Evolutionary conservation across 2,113 vertebrate species (phyloP).

Genomic region (Nibea coibor): DNA sequence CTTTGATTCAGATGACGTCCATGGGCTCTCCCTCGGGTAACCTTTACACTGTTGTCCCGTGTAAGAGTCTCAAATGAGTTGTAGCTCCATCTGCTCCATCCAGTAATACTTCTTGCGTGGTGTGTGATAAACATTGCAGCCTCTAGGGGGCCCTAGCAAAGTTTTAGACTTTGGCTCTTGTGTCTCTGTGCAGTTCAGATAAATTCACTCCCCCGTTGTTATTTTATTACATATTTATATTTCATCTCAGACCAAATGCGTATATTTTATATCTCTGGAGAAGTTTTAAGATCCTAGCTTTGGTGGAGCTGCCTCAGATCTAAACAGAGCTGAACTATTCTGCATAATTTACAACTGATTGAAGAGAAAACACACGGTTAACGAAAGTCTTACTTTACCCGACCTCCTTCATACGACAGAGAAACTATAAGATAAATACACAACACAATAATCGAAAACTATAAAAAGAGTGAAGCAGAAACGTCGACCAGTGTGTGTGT

Average conservation of each 20-base stretch:
- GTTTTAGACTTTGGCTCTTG: background rate
- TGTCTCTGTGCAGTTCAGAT: background rate
- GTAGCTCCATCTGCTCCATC: background rate
- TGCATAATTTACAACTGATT: background rate
- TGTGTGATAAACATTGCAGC: background rate
- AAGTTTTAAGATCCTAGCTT: background rate
- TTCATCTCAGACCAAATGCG: no score
- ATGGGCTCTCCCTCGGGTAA: background rate
- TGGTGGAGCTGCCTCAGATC: background rate
- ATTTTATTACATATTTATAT: no score
- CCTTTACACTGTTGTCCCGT: background rate
- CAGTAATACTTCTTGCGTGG: background rate
- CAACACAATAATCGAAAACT: background rate
- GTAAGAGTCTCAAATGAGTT: background rate
- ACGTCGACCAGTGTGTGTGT: background rate
- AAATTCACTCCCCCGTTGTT: background rate
- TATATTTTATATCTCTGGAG: no score
- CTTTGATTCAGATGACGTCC: background rate
- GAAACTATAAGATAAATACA: no score
- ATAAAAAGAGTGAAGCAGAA: no score
- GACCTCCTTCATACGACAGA: no score
- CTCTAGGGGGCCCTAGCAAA: slow-evolving; percentile 33
- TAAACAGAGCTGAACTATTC: background rate
- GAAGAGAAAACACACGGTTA: no score
- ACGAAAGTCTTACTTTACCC: no score